phyloP scores from a whole-genome alignment of 1,140 invertebrate species.

The Drosophila mauritiana region DNA sequence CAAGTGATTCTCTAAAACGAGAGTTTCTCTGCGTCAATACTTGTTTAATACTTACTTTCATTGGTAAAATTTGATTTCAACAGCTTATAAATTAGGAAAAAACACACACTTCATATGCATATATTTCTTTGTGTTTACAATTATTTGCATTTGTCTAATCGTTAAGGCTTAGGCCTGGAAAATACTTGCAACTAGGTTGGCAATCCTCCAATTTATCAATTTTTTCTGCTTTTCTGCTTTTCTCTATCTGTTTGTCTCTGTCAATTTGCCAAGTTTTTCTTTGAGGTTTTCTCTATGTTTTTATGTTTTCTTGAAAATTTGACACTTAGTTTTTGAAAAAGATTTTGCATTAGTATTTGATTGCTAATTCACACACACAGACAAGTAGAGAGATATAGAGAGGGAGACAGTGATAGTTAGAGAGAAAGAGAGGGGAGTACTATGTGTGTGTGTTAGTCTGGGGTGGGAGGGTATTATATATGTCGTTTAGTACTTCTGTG shows the following conservation, averaged over 20 bases:
- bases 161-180: slow-evolving; percentile 50
- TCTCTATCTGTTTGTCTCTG: not conserved
- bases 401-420: slow-evolving; percentile 2
- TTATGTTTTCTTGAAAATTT: slow-evolving; percentile 50
- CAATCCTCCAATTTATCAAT: slow-evolving; percentile 44
- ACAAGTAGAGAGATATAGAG: slow-evolving; percentile 15
- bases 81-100: slow-evolving; percentile 66
- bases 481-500: slow-evolving; percentile 11
- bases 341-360: slow-evolving; percentile 30
- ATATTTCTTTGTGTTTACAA: slow-evolving; percentile 31
- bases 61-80: slow-evolving; percentile 75
- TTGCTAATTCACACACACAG: slow-evolving; percentile 44
- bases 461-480: slow-evolving; percentile 33
- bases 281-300: slow-evolving; percentile 5
- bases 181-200: slow-evolving; percentile 48
- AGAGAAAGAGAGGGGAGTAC: slow-evolving; percentile 13
- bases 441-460: slow-evolving; percentile 7
- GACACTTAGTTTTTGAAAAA: slow-evolving; percentile 56
- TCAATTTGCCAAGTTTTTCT: slow-evolving; percentile 30
- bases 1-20: slow-evolving; percentile 75
- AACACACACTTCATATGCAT: slow-evolving; percentile 44
- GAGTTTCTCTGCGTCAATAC: slow-evolving; percentile 44
- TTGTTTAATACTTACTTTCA: slow-evolving; percentile 21
- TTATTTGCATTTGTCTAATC: slow-evolving; percentile 29
- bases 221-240: not conserved